Base-by-base conservation (phyloP, 2,797 vertebrate genomes). In the Galaxias olidus region DNA sequence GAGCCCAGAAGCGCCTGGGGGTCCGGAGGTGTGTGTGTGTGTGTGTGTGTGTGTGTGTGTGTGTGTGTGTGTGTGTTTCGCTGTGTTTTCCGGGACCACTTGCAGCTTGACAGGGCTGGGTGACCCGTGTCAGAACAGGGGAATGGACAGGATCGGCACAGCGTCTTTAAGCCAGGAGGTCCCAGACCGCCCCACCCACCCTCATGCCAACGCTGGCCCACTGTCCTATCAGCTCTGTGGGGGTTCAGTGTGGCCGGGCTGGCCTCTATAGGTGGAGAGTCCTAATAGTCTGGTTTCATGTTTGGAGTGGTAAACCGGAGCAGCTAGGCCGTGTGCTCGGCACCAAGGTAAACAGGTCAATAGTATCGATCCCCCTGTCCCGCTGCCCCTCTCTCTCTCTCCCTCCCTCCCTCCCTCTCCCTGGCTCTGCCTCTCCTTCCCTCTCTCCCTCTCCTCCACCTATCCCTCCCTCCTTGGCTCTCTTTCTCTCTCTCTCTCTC, bases 301-400 rank as follows among this genome's bases (percentile, higher is more conserved):
- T 91, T 92, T 88, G 88, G 90, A 93, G 90, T 91, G 88, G 88
- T 90, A 91, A 91, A 89, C 84, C 78, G 50, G 83, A 83, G 86
- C 72, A 74, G 3, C 84, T 68, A 86, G 84, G 79, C 86, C 30
- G 75, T 77, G 78, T 78, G 82, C 84, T 79, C 83, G 73, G 78
- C 88, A 91, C 90, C 81, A 92, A 92, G 90, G 91, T 93, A 93
- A 92, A 93, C 92, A 93, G 89, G 86, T 93, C 92, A 93, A 93
- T 93, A 93, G 81, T 93, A 93, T 93, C 82, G 92, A 93, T 93
- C 89, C 66, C 61, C 79, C 88, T 86, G 83, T 86, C 84, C 86
- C 84, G 71, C 77, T 68, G 71, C 63, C 74, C 15, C 46, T 49
- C 65, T 64, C 66, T 66, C 73, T 70, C 67, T 61, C 67, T 41